Evolutionary conservation across 2,888 invertebrate genomes (phyloP).

Genomic region (Drosophila lacicola): DNA sequence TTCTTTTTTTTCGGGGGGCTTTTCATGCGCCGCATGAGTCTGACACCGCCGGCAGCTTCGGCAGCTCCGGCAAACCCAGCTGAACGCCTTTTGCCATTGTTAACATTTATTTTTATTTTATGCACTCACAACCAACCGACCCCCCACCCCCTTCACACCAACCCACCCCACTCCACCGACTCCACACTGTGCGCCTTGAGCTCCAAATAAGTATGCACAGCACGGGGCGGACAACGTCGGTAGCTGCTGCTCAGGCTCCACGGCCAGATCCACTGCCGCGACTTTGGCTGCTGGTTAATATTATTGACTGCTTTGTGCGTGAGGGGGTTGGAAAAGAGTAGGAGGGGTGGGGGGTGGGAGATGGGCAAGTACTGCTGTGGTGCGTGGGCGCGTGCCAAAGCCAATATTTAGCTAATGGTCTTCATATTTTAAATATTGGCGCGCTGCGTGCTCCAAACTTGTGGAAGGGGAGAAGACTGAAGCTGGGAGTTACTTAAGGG

Average conservation of each 20-base stretch:
- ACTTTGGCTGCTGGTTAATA: slow-evolving; percentile 65
- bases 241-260: slow-evolving; percentile 9
- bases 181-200: slow-evolving; percentile 59
- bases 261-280: slow-evolving; percentile 36
- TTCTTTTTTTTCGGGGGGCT: slow-evolving; percentile 36
- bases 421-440: slow-evolving; percentile 80
- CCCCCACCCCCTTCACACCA: neutral
- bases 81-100: slow-evolving; percentile 78
- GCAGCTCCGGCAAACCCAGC: slow-evolving; percentile 37
- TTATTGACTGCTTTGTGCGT: slow-evolving; percentile 74
- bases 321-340: slow-evolving; percentile 5
- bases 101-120: slow-evolving; percentile 81
- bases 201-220: slow-evolving; percentile 80
- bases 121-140: slow-evolving; percentile 65
- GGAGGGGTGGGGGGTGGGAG: neutral
- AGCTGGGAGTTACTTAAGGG: neutral
- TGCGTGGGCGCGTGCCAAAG: slow-evolving; percentile 77
- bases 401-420: slow-evolving; percentile 81
- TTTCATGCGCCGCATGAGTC: slow-evolving; percentile 70
- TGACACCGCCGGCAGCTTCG: slow-evolving; percentile 53
- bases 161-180: neutral
- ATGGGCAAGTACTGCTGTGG: slow-evolving; percentile 27
- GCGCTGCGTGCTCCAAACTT: slow-evolving; percentile 36
- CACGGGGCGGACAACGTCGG: slow-evolving; percentile 62
- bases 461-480: neutral